Evolutionary conservation across 1,140 invertebrate genomes (phyloP).

Genomic region (Zaprionus camerounensis): DNA sequence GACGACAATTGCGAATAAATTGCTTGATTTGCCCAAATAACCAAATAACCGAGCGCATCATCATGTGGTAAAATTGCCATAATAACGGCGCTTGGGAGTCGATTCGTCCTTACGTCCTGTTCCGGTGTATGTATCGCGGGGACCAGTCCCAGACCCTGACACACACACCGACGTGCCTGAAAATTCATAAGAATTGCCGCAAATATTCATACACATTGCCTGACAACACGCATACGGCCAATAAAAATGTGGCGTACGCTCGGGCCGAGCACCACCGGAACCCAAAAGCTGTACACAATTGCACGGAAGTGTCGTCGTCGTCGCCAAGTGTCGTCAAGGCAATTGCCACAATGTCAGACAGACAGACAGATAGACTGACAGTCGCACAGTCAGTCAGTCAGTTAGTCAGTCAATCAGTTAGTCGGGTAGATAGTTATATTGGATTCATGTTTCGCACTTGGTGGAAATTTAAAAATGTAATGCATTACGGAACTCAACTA

Average conservation of each 20-base stretch:
- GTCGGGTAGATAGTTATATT: not conserved
- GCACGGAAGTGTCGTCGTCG: conserved; percentile 76
- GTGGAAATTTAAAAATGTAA: conserved; percentile 18
- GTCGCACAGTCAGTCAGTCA: conserved; percentile 15
- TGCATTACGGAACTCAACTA: not conserved
- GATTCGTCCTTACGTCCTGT: conserved; percentile 62
- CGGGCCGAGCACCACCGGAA: conserved; percentile 48
- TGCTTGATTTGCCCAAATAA: conserved; percentile 80
- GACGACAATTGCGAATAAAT: conserved; percentile 80
- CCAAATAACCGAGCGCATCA: conserved; percentile 77
- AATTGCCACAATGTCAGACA: conserved; percentile 62
- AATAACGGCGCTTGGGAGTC: conserved; percentile 68
- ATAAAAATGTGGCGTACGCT: conserved; percentile 55
- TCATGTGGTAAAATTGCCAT: conserved; percentile 74
- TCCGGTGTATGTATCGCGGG: conserved; percentile 38
- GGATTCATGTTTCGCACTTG: not conserved
- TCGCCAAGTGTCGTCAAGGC: conserved; percentile 76
- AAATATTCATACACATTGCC: conserved; percentile 80
- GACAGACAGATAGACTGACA: conserved; percentile 34
- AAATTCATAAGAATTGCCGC: conserved; percentile 81
- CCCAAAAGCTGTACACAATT: conserved; percentile 70
- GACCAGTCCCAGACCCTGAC: conserved; percentile 1
- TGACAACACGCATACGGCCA: conserved; percentile 77
- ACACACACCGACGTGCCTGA: conserved; percentile 53
- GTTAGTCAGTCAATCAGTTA: conserved; percentile 23